A percentile compares a stretch with the other conserved stretches of the same genome.
Conservation (phyloP, 2,888 invertebrate genomes). For the Rhagium mordax region DNA sequence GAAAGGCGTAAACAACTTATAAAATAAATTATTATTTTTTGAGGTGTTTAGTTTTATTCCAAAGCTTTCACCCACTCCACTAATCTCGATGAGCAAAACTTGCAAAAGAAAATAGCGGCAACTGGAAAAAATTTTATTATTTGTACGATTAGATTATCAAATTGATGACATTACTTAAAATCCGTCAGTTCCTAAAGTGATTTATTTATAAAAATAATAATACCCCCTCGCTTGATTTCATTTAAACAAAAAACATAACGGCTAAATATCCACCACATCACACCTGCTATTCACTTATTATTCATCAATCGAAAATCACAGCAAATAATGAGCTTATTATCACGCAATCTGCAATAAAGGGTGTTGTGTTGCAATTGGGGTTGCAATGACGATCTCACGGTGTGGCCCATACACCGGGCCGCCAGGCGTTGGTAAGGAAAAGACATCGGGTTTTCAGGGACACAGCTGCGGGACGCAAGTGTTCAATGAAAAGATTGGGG, state of each 20-base stretch:
- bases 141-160: no score
- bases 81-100: no score
- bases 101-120: no score
- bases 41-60: no score
- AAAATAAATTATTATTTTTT: no score
- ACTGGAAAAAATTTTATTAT: no score
- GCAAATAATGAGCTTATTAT: conserved; percentile 18
- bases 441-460: conserved; percentile 2
- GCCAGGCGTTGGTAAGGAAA: conserved; percentile 1
- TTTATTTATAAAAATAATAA: no score
- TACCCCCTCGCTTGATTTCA: background rate
- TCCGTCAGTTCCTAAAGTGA: no score
- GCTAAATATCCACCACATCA: background rate
- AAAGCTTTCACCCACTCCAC: no score
- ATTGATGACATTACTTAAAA: no score
- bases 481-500: conserved; percentile 21
- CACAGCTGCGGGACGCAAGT: conserved; percentile 36
- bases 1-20: no score
- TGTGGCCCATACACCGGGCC: conserved; percentile 4
- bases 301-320: conserved; percentile 28
- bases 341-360: conserved; percentile 17
- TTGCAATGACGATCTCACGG: conserved; percentile 21
- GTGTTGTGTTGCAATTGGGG: conserved; percentile 27
- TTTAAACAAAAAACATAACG: background rate
- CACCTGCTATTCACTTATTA: conserved; percentile 15